Percentiles rank a stretch among this genome's conserved stretches.
Evolutionary conservation across 2,888 invertebrate genomes (phyloP).

Genomic region (Andrena camellia): DNA sequence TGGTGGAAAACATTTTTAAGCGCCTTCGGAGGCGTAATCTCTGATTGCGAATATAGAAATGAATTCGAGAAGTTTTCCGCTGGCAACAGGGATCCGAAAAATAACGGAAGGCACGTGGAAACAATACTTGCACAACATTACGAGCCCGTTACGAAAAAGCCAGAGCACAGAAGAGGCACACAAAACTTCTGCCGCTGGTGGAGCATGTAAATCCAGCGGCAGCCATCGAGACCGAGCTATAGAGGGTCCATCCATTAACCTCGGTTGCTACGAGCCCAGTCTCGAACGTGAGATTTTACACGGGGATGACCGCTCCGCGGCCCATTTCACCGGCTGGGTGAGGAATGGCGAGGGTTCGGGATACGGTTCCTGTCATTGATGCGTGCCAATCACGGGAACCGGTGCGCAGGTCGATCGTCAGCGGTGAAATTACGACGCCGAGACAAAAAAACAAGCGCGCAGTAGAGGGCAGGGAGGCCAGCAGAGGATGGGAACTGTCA

Average conservation of each 20-base stretch:
- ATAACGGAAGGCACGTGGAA: no score
- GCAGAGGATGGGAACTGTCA: constrained; percentile 61
- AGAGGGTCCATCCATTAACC: constrained; percentile 53
- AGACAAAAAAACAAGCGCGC: constrained; percentile 29
- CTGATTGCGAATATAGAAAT: background rate
- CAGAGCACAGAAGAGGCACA: background rate
- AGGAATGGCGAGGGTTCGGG: constrained; percentile 41
- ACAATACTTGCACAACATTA: no score
- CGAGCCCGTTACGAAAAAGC: background rate
- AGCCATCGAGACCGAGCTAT: constrained; percentile 10
- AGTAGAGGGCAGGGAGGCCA: background rate
- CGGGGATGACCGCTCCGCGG: constrained; percentile 33
- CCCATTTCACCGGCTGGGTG: constrained; percentile 38
- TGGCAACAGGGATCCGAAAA: no score
- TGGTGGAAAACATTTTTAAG: no score
- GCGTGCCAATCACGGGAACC: constrained; percentile 67
- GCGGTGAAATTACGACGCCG: constrained; percentile 66
- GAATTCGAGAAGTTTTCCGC: background rate
- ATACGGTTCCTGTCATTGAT: constrained; percentile 62
- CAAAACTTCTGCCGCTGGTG: constrained; percentile 8
- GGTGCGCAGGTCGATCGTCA: constrained; percentile 61
- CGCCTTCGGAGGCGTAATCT: no score
- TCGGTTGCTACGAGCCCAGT: constrained; percentile 45
- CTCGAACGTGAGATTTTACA: constrained; percentile 44
- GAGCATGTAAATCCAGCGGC: constrained; percentile 32